A percentile compares a stretch with the other conserved stretches of the same genome.
phyloP scores from a whole-genome alignment of 2,797 vertebrate genomes.

The Megalops cyprinoides region DNA sequence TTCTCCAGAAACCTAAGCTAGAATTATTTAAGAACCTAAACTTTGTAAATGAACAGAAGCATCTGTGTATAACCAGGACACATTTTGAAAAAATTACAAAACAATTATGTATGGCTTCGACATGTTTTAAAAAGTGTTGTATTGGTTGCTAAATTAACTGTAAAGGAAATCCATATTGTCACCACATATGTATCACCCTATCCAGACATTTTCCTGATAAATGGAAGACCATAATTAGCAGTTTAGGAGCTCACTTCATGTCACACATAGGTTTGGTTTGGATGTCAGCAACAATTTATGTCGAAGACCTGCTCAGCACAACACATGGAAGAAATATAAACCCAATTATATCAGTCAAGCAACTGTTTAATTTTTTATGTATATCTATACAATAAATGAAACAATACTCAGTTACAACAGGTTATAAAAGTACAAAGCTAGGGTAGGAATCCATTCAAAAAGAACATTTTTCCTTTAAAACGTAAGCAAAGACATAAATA shows the following conservation, averaged over 20 bases:
- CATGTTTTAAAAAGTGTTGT: background rate
- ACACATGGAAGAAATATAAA: background rate
- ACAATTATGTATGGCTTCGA: background rate
- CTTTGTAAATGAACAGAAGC: background rate
- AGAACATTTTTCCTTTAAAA: constrained; percentile 10
- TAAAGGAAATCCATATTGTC: background rate
- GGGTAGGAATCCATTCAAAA: constrained; percentile 16
- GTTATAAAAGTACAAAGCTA: constrained; percentile 29
- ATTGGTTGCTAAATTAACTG: background rate
- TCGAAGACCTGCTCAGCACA: constrained; percentile 8
- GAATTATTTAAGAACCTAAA: background rate
- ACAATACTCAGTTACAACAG: constrained; percentile 11
- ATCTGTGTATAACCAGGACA: background rate
- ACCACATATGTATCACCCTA: background rate
- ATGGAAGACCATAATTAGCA: background rate
- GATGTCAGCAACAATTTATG: constrained; percentile 3
- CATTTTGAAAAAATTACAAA: constrained; percentile 16
- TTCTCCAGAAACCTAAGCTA: background rate
- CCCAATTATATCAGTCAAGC: constrained; percentile 44
- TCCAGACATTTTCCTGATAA: background rate
- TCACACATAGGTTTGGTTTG: background rate
- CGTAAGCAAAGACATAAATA: constrained; percentile 8
- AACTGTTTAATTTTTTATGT: constrained; percentile 34
- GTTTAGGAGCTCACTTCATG: background rate
- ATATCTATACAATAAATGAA: constrained; percentile 27